Conservation (phyloP, 2,888 invertebrate species). For the Thera obeliscata region DNA sequence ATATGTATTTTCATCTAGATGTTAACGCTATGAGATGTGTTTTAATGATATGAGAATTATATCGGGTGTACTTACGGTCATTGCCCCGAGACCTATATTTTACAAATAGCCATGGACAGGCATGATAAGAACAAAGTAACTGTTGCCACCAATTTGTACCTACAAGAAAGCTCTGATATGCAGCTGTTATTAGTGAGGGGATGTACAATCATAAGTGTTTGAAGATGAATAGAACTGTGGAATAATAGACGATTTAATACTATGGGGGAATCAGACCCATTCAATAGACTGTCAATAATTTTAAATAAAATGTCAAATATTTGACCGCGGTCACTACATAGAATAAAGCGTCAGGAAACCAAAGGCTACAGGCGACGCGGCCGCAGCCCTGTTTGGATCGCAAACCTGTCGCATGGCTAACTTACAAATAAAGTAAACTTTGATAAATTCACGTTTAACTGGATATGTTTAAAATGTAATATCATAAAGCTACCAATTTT, state of each 20-base stretch:
- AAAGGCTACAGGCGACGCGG: slow-evolving; percentile 1
- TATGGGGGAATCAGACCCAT: slow-evolving; percentile 1
- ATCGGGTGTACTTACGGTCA: slow-evolving; percentile 34
- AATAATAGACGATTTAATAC: slow-evolving; percentile 2
- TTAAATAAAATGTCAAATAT: neutral
- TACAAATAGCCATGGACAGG: slow-evolving; percentile 48
- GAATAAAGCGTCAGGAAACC: slow-evolving; percentile 2
- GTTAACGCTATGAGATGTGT: slow-evolving; percentile 81
- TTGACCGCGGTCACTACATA: slow-evolving; percentile 13
- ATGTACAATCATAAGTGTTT: neutral
- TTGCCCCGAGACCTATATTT: slow-evolving; percentile 44
- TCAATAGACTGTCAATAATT: slow-evolving; percentile 23
- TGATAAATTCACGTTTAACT: slow-evolving; percentile 68
- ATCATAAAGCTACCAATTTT: slow-evolving; percentile 61
- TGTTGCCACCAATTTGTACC: slow-evolving; percentile 1
- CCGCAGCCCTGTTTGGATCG: slow-evolving; percentile 6
- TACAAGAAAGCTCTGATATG: slow-evolving; percentile 5
- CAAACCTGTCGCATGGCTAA: slow-evolving; percentile 53
- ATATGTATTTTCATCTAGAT: slow-evolving; percentile 72
- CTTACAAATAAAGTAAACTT: slow-evolving; percentile 56
- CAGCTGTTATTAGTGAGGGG: neutral
- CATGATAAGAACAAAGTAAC: slow-evolving; percentile 34
- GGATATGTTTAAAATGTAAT: slow-evolving; percentile 72
- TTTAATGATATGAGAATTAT: slow-evolving; percentile 79
- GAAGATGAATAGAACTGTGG: slow-evolving; percentile 6